Evolutionary conservation across 2,113 vertebrate species (phyloP).

Genomic region (Pycnonotus jocosus): DNA sequence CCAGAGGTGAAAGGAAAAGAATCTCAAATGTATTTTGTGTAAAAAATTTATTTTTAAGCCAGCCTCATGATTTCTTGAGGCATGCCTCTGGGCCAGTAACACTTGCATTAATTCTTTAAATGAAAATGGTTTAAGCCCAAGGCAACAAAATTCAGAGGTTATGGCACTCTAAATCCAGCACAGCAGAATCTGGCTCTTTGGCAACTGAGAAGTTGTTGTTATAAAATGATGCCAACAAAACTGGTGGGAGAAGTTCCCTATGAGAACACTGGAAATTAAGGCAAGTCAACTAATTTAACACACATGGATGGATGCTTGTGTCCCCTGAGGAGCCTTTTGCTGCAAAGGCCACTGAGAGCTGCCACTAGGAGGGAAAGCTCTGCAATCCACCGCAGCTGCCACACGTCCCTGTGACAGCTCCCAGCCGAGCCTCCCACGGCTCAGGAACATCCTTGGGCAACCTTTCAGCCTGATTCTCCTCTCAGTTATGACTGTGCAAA

Average conservation of each 20-base stretch:
- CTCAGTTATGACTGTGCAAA: not conserved
- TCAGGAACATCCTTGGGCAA: not conserved
- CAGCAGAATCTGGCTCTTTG: not conserved
- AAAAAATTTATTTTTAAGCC: not conserved
- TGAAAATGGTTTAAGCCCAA: not conserved
- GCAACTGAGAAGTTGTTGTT: not conserved
- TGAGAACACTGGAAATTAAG: not conserved
- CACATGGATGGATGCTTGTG: not conserved
- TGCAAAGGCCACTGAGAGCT: not conserved
- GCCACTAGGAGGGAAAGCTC: not conserved
- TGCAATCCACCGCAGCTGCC: not conserved
- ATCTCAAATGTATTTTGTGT: not conserved
- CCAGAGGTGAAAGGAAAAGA: not conserved
- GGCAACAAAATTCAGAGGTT: not conserved
- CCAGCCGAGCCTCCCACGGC: not conserved
- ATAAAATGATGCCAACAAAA: not conserved
- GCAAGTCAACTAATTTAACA: not conserved
- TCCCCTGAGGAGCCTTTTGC: not conserved
- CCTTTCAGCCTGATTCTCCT: not conserved
- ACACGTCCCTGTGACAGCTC: not conserved
- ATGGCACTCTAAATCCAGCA: not conserved
- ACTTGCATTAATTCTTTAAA: not conserved
- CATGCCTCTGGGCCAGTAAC: not conserved
- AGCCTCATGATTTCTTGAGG: not conserved
- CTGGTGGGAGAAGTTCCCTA: not conserved